Evolutionary conservation across 2,888 invertebrate genomes (phyloP).

Genomic region (Mythimna impura): DNA sequence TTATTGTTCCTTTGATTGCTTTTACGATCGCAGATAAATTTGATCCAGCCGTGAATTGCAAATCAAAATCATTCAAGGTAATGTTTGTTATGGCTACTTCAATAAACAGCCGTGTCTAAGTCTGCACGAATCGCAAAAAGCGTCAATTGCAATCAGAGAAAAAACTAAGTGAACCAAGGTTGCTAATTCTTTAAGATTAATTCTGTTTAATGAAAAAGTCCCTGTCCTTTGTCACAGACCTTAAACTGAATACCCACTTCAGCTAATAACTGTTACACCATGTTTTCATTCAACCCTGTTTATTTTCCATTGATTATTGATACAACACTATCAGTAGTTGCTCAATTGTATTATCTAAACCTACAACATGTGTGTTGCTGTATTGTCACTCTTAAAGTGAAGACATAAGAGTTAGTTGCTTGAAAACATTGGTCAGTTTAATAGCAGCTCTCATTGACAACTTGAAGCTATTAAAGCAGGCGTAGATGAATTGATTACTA

Average conservation of each 20-base stretch:
- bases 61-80: conserved; percentile 45
- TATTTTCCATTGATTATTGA: conserved; percentile 68
- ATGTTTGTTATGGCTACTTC: conserved; percentile 55
- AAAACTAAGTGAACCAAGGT: conserved; percentile 56
- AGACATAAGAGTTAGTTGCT: conserved; percentile 56
- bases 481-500: conserved; percentile 54
- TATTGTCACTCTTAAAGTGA: conserved; percentile 61
- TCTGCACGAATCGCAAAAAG: conserved; percentile 44
- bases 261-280: conserved; percentile 42
- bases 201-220: conserved; percentile 40
- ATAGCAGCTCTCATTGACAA: conserved; percentile 68
- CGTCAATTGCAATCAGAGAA: conserved; percentile 34
- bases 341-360: conserved; percentile 67
- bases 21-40: conserved; percentile 36
- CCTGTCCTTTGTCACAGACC: conserved; percentile 31
- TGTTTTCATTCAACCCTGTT: conserved; percentile 63
- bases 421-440: conserved; percentile 46
- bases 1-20: conserved; percentile 29
- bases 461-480: conserved; percentile 60
- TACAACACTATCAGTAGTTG: conserved; percentile 65
- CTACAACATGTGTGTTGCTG: conserved; percentile 32
- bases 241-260: conserved; percentile 48
- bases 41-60: conserved; percentile 34
- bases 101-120: conserved; percentile 42
- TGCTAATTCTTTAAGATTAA: conserved; percentile 34